A percentile compares a stretch with the other conserved stretches of the same genome.
phyloP scores from a whole-genome alignment of 1,140 invertebrate species.

The Yoshiicerus persimilis region DNA sequence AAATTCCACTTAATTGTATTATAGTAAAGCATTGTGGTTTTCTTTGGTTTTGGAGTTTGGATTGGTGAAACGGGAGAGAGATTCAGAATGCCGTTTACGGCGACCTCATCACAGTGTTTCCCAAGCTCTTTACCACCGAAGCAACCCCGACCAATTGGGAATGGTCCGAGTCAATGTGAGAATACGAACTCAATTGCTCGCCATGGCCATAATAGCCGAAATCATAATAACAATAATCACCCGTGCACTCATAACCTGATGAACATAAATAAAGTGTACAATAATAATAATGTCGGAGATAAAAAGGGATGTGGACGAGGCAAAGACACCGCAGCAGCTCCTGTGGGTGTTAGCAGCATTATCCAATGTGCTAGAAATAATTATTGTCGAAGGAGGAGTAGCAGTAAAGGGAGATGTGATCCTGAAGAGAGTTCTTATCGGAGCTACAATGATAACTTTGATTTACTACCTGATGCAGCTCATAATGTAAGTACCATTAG shows the following conservation, averaged over 20 bases:
- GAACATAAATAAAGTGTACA: conserved; percentile 20
- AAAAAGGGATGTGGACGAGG: background rate
- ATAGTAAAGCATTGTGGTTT: background rate
- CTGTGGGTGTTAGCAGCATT: conserved; percentile 18
- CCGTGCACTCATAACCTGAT: conserved; percentile 10
- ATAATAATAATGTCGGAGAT: conserved; percentile 11
- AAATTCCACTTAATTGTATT: background rate
- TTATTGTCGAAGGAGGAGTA: conserved; percentile 17
- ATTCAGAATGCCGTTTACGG: background rate
- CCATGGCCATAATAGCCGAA: background rate
- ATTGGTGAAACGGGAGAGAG: background rate
- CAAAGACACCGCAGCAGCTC: background rate
- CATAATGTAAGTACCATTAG: background rate
- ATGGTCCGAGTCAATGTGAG: conserved; percentile 3
- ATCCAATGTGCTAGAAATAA: conserved; percentile 22
- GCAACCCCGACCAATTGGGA: conserved; percentile 17
- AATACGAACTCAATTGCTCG: background rate
- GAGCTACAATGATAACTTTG: conserved; percentile 27
- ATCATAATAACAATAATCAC: conserved; percentile 23
- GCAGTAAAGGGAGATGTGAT: background rate
- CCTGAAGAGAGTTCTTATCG: conserved; percentile 11
- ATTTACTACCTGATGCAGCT: conserved; percentile 23
- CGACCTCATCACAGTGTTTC: background rate
- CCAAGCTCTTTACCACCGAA: conserved; percentile 18
- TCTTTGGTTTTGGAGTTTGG: background rate